These are phyloP conservation scores for Heterodera filipjevi DNA, from an alignment of 2,888 invertebrate genomes.

Conservation along the genomic window DNA sequence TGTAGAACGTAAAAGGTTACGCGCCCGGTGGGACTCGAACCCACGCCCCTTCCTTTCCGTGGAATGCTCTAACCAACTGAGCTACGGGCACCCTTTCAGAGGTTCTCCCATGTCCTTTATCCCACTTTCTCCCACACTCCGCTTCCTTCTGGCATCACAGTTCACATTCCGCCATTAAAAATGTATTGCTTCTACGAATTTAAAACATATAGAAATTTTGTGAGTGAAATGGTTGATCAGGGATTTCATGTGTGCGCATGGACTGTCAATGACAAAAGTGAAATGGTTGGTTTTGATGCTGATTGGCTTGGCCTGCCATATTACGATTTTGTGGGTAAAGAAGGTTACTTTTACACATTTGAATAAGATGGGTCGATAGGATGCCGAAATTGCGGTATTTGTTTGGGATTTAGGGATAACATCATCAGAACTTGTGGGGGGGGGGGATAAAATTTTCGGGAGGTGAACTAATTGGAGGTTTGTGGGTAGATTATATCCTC, in stretches of 20 bases:
- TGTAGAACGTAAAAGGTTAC: too few species aligned
- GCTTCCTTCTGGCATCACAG: too few species aligned
- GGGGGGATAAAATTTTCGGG: too few species aligned
- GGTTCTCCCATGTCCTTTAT: too few species aligned
- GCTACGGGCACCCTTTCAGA: too few species aligned
- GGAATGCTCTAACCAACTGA: too few species aligned
- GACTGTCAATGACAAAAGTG: constrained; percentile 63
- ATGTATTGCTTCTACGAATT: too few species aligned
- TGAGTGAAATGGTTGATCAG: constrained; percentile 36
- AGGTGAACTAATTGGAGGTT: not conserved
- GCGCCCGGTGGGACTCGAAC: too few species aligned
- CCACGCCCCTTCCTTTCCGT: too few species aligned
- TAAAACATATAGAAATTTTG: constrained; percentile 48
- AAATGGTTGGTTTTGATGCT: constrained; percentile 37
- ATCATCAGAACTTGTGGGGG: too few species aligned
- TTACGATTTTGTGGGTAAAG: not conserved
- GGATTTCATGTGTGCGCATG: constrained; percentile 52
- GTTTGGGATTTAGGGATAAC: not conserved
- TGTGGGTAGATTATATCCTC: not conserved
- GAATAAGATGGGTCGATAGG: not conserved
- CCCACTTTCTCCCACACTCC: too few species aligned
- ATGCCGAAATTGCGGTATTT: not conserved
- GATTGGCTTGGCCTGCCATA: not conserved
- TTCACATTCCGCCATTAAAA: too few species aligned
- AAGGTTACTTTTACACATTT: not conserved